Evolutionary conservation across 2,113 vertebrate species (phyloP), one percentile per base, ranked within the genome.

Genomic region (Brachirus orientalis): DNA sequence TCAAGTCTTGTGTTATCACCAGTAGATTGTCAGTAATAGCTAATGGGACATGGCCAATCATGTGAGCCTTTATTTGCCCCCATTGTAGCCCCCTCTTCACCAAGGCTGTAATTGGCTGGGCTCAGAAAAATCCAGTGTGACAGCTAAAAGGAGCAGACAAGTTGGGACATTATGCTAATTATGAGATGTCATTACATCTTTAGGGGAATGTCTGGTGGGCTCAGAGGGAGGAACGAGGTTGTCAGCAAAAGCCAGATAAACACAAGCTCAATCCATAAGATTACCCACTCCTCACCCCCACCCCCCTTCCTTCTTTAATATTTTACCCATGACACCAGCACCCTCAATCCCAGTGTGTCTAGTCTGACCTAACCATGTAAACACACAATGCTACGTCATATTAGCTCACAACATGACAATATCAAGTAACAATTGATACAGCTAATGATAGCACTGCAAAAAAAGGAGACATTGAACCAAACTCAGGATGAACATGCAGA

Each of bases 81-180:
- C 66, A 61, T 37, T 72, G 59, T 72, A 48, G 8, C 12, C 11
- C 28, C 11, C 38, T 40, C 51, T 7, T 8, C 50, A 62, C 64
- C 41, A 20, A 64, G 50, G 65, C 80, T 73, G 71, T 90, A 90
- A 89, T 88, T 89, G 86, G 85, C 67, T 69, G 19, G 59, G 72
- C 67, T 83, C 95, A 95, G 82, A 89, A 82, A 91, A 92, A 92
- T 85, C 83, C 86, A 75, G 77, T 83, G 84, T 89, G 89, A 92
- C 91, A 89, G 87, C 86, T 91, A 87, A 92, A 91, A 87, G 88
- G 88, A 90, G 88, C 84, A 77, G 90, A 91, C 89, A 90, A 87
- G 89, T 91, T 89, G 87, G 86, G 80, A 89, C 88, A 93, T 92
- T 90, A 91, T 92, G 88, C 87, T 92, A 92, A 92, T 91, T 91